A percentile compares a stretch with the other conserved stretches of the same genome.
Conservation (phyloP, 2,888 invertebrate species). For the Drosophila mimica region DNA sequence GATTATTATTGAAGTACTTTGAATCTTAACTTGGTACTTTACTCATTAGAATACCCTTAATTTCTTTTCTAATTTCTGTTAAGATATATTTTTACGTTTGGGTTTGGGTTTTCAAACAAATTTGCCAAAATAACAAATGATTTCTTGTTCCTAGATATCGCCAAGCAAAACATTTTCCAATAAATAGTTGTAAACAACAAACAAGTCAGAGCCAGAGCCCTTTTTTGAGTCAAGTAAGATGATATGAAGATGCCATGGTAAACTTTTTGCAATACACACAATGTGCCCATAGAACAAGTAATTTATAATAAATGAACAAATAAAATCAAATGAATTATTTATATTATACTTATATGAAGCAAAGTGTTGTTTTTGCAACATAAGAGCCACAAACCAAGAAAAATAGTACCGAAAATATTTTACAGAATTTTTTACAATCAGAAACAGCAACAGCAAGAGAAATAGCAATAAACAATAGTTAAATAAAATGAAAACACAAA, state of each 20-base stretch:
- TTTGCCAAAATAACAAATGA: conserved; percentile 57
- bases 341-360: conserved; percentile 66
- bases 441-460: conserved; percentile 22
- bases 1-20: conserved; percentile 36
- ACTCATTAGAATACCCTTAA: background rate
- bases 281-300: conserved; percentile 83
- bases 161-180: conserved; percentile 47
- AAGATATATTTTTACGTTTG: background rate
- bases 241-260: conserved; percentile 9
- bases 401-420: conserved; percentile 81
- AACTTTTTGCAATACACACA: conserved; percentile 76
- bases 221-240: conserved; percentile 5
- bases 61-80: background rate
- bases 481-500: conserved; percentile 46
- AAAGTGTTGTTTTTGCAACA: conserved; percentile 75
- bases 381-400: conserved; percentile 54
- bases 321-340: conserved; percentile 72
- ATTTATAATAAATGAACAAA: conserved; percentile 57
- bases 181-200: conserved; percentile 9
- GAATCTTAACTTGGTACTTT: background rate
- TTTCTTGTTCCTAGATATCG: conserved; percentile 64
- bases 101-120: conserved; percentile 22
- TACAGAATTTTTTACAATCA: conserved; percentile 77
- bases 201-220: conserved; percentile 11
- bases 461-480: conserved; percentile 51